A percentile compares a stretch with the other conserved stretches of the same genome.
Evolutionary conservation across 2,797 vertebrate genomes (phyloP).

Genomic region (Cynopterus sphinx): DNA sequence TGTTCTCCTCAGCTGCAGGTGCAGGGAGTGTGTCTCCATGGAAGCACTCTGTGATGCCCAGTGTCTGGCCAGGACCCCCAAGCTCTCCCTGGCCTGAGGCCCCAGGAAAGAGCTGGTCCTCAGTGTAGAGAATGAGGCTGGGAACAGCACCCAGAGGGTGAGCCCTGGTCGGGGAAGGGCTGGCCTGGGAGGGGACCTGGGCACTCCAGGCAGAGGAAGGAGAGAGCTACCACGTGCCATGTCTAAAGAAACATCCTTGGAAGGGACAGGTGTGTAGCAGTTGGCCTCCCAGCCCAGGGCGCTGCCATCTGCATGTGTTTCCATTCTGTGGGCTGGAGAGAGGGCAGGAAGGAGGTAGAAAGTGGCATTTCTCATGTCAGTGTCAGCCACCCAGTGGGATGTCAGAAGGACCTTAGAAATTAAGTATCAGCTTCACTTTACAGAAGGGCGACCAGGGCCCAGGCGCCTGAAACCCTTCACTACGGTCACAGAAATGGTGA

Average conservation of each 20-base stretch:
- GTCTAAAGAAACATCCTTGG: not conserved
- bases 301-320: not conserved
- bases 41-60: constrained; percentile 93
- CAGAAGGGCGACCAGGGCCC: not conserved
- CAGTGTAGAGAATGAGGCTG: constrained; percentile 78
- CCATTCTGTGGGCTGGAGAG: not conserved
- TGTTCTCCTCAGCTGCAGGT: constrained; percentile 88
- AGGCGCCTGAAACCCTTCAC: not conserved
- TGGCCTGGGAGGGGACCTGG: too few species aligned
- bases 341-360: not conserved
- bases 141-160: constrained; percentile 79
- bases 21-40: constrained; percentile 89
- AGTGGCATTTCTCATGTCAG: not conserved
- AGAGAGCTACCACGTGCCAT: not conserved
- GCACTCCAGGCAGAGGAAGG: too few species aligned
- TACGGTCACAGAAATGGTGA: not conserved
- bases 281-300: too few species aligned
- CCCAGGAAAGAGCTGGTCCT: constrained; percentile 88
- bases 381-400: not conserved
- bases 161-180: not conserved
- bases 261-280: not conserved
- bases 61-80: constrained; percentile 89
- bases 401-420: not conserved
- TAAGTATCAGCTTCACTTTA: not conserved
- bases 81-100: constrained; percentile 85